Base-by-base conservation (phyloP, 2,113 vertebrate species). In the Strix uralensis region DNA sequence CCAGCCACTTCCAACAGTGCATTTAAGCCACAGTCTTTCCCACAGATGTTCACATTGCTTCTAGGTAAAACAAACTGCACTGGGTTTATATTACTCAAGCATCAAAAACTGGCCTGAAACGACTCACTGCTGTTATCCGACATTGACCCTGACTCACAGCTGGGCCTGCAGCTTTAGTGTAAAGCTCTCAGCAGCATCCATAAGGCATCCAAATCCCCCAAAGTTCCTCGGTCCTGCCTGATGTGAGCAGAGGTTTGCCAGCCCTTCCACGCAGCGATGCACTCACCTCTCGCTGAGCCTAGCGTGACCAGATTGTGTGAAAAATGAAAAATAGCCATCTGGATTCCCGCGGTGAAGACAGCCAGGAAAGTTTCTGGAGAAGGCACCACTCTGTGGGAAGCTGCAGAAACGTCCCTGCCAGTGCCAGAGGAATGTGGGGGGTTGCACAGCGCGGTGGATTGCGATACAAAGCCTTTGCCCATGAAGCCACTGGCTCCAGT, bases 401-500 rank as follows among this genome's bases (percentile, higher is more conserved):
- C 13, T 40, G 90, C 89, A 83, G 62, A 17, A 11, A 3, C 0
- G 1, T 22, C 66, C 62, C 71, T 19, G 6, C 17, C 1, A 6
- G 86, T 40, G 92, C 94, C 92, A 86, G 86, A 10, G 93, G 67
- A 51, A n/a, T 1, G 0, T 9, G 0, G 66, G 87, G 81, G 36
- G 46, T 3, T 16, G 80, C 2, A 4, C 59, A 3, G 14, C 6
- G 2, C 22, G 0, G 52, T 2, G 85, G 34, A 1, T 5, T 17
- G 85, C 3, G 2, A 52, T 10, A 57, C 67, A 49, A 34, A 92
- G 51, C 63, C 62, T 36, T 63, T 61, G 81, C 84, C 93, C 81
- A 5, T 4, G 6, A 70, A 30, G 27, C 66, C 27, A 2, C 83
- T 75, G 93, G 93, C 80, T 61, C 67, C 34, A 15, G 66, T 13